Evolutionary conservation across 2,888 invertebrate genomes (phyloP).

Genomic region (Eilema caniola): DNA sequence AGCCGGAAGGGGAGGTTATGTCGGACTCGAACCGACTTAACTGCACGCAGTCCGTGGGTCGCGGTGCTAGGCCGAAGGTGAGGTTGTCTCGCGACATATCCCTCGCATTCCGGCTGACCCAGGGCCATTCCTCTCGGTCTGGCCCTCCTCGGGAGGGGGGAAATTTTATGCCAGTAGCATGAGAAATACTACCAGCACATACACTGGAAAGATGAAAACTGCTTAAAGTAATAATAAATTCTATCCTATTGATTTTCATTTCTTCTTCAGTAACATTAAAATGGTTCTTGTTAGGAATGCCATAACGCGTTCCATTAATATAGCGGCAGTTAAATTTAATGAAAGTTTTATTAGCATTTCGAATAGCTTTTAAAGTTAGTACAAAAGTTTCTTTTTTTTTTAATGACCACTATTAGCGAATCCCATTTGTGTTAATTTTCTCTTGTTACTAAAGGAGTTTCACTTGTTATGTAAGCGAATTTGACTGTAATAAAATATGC

Average conservation of each 20-base stretch:
- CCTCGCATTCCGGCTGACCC: no score
- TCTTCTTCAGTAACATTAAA: background rate
- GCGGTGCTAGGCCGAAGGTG: no score
- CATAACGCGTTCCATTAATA: background rate
- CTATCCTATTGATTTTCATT: background rate
- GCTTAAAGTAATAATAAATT: background rate
- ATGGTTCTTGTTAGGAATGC: background rate
- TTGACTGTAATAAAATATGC: background rate
- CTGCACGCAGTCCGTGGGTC: no score
- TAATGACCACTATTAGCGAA: background rate
- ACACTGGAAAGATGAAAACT: no score
- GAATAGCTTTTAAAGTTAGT: slow-evolving; percentile 1
- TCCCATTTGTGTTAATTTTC: background rate
- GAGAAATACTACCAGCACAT: no score
- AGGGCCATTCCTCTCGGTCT: no score
- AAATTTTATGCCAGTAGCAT: no score
- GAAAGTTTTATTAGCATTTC: background rate
- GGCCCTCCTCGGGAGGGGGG: no score
- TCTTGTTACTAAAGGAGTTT: background rate
- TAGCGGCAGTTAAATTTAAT: slow-evolving; percentile 2
- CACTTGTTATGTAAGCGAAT: background rate
- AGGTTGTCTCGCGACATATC: no score
- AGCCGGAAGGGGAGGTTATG: no score
- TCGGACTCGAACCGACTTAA: no score
- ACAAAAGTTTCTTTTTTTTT: background rate